Base-by-base conservation (phyloP, 2,888 invertebrate species). In the Drosophila neutralis region DNA sequence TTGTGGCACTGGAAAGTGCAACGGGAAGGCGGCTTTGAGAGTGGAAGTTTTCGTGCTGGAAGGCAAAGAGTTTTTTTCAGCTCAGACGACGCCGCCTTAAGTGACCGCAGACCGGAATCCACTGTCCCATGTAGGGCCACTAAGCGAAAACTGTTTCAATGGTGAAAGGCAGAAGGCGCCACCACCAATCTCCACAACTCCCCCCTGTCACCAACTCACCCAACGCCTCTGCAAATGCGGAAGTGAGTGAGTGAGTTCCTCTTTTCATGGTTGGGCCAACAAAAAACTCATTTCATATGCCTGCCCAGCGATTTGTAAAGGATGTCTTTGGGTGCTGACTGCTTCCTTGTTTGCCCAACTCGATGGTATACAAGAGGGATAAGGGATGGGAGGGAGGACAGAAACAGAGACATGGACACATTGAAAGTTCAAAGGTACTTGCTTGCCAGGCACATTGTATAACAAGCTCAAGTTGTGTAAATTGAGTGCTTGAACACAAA, bases 361-460 rank as follows among this genome's bases (percentile, higher is more conserved):
- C 61, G 54, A 69, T 76, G 42, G 29, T 38, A 56, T 13, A 56
- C 27, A 38, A n/a, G 5, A 38, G 24, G 4, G 8, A 45, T 15
- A 45, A 4, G 15, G 24, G 71, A 56, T 72, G 66, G 60, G 36
- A 27, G 45, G 31, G 10, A 42, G 27, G 11, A 49, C 45, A 15
- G 40, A 38, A 45, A 38, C 29, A 33, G 53, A 52, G 27, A 33
- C 24, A 35, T 42, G 40, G 56, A 33, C 18, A 48, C 38, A 29
- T n/a, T 36, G 54, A 89, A 87, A 87, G 89, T 87, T 87, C 87
- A 87, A 87, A 87, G 87, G 89, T 84, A 56, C 75, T 67, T 70
- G 45, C 61, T 58, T 54, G 58, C 60, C 73, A 84, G 80, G 83
- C 84, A 61, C 73, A 87, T 84, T 86, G 87, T 86, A 75, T 86